Evolutionary conservation across 1,140 invertebrate genomes (phyloP).

Genomic region (Cecropterus lyciades): DNA sequence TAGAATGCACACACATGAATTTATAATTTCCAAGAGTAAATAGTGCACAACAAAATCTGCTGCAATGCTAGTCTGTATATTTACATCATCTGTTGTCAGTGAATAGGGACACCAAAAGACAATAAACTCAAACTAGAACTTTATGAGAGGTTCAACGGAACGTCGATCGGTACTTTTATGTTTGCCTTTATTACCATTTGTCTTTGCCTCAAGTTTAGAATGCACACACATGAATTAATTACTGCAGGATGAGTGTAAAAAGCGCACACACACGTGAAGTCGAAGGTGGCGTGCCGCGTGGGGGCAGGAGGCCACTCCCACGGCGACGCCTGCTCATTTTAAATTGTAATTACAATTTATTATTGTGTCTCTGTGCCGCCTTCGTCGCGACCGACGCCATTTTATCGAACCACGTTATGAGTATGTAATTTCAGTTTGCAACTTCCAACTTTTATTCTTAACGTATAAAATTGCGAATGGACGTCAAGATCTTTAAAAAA

Average conservation of each 20-base stretch:
- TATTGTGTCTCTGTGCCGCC: constrained; percentile 83
- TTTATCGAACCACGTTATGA: constrained; percentile 67
- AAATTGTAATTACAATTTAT: constrained; percentile 84
- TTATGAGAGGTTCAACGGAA: neutral
- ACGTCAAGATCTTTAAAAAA: neutral
- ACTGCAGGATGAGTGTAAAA: constrained; percentile 68
- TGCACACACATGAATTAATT: constrained; percentile 67
- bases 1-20: constrained; percentile 57
- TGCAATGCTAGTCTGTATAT: too few species aligned
- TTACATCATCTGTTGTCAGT: too few species aligned
- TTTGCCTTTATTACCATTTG: constrained; percentile 24
- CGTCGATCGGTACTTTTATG: neutral
- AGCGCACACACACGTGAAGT: constrained; percentile 71
- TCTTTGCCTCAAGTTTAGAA: constrained; percentile 37
- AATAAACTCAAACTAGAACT: neutral
- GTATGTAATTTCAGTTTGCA: constrained; percentile 50
- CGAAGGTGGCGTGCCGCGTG: constrained; percentile 63
- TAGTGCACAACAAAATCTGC: too few species aligned
- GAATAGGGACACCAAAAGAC: too few species aligned
- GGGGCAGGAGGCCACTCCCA: constrained; percentile 73
- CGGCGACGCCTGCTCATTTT: constrained; percentile 82
- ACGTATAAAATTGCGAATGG: neutral
- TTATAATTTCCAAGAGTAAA: constrained; percentile 72
- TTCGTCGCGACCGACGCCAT: constrained; percentile 76
- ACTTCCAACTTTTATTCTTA: constrained; percentile 8